Evolutionary conservation across 2,113 vertebrate genomes (phyloP).

Genomic region (Saiga tatarica): DNA sequence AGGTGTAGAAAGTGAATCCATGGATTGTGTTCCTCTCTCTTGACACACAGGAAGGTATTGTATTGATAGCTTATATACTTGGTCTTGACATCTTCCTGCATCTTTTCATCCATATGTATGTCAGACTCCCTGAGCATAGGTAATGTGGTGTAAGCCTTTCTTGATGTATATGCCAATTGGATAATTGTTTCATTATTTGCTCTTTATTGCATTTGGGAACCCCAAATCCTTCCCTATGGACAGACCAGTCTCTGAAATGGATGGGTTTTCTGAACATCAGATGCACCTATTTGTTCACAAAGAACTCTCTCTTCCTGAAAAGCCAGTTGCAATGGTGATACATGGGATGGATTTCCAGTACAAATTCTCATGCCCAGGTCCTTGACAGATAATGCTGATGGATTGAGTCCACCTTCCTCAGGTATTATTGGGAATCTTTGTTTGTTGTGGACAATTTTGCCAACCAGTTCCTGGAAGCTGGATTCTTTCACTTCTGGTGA

Average conservation of each 20-base stretch:
- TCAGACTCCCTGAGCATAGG: neutral
- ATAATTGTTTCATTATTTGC: neutral
- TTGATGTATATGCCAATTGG: neutral
- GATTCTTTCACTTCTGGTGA: neutral
- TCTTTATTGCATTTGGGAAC: neutral
- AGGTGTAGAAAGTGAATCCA: neutral
- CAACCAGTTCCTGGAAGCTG: neutral
- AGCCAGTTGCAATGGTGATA: neutral
- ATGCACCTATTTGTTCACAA: neutral
- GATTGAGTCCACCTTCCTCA: neutral
- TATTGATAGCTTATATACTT: neutral
- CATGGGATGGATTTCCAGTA: neutral
- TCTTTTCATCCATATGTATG: neutral
- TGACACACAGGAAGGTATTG: neutral
- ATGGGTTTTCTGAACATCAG: neutral
- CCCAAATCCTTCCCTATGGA: neutral
- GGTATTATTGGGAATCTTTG: neutral
- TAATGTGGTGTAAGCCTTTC: neutral
- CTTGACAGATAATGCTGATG: neutral
- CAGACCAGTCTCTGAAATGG: neutral
- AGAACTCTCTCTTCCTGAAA: neutral
- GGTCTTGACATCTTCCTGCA: neutral
- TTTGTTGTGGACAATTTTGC: neutral
- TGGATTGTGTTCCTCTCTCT: neutral
- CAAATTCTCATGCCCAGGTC: neutral